phyloP scores from a whole-genome alignment of 2,888 invertebrate genomes.

The Athetis lepigone region DNA sequence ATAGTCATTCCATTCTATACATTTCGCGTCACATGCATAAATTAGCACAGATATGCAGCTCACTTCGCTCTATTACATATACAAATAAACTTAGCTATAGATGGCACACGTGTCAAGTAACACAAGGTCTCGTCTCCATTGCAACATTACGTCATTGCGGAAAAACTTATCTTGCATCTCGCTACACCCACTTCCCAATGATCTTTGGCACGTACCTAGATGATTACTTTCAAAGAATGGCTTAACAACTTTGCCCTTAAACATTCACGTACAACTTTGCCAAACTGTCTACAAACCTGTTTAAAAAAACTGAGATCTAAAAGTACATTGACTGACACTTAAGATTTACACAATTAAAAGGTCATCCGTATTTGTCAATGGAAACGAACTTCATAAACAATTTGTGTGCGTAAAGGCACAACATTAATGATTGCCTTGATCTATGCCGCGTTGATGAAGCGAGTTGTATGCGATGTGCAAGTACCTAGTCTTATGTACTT shows the following conservation, averaged over 20 bases:
- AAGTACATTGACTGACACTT: conserved; percentile 7
- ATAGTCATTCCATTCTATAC: conserved; percentile 28
- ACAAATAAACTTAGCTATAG: conserved; percentile 63
- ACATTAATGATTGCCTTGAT: conserved; percentile 74
- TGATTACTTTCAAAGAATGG: conserved; percentile 5
- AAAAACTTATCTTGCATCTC: conserved; percentile 64
- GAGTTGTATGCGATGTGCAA: conserved; percentile 32
- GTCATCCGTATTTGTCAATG: conserved; percentile 51
- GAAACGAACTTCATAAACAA: conserved; percentile 52
- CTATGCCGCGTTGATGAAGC: conserved; percentile 67
- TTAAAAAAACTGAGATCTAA: neutral
- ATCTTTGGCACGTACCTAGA: conserved; percentile 21
- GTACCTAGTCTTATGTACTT: conserved; percentile 19
- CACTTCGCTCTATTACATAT: conserved; percentile 59
- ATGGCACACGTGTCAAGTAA: conserved; percentile 68
- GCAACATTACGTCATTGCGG: conserved; percentile 64
- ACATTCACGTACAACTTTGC: neutral
- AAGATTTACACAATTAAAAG: conserved; percentile 32
- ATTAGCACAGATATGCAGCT: conserved; percentile 38
- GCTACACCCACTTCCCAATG: conserved; percentile 46
- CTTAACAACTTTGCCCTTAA: neutral
- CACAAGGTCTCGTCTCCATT: conserved; percentile 67
- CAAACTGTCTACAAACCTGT: neutral
- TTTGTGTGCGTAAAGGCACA: conserved; percentile 43
- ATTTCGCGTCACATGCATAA: conserved; percentile 43